Evolutionary conservation across 2,113 vertebrate genomes (phyloP).

Genomic region (Martes martes): DNA sequence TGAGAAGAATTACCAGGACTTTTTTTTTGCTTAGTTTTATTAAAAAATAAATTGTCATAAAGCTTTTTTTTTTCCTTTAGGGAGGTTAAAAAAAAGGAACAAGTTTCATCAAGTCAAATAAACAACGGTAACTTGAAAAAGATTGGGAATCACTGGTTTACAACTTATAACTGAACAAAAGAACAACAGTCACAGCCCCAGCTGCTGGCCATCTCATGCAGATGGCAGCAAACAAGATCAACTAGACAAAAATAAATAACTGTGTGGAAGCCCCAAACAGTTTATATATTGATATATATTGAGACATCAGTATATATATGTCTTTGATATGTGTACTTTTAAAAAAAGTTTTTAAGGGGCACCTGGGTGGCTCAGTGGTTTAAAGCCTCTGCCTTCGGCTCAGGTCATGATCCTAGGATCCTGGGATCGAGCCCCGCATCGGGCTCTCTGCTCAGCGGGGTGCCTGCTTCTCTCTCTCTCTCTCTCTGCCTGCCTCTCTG

Average conservation of each 20-base stretch:
- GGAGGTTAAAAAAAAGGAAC: constrained; percentile 43
- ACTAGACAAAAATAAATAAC: constrained; percentile 31
- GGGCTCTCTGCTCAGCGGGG: too few relatives aligned
- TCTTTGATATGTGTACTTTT: neutral
- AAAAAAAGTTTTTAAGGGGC: too few relatives aligned
- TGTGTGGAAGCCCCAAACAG: constrained; percentile 42
- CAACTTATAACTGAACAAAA: constrained; percentile 19
- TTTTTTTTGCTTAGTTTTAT: constrained; percentile 78
- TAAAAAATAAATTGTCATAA: constrained; percentile 74
- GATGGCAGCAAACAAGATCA: constrained; percentile 8
- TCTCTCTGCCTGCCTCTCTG: too few relatives aligned
- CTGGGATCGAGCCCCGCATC: too few relatives aligned
- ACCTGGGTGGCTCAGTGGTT: too few relatives aligned
- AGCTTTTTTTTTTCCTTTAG: constrained; percentile 50
- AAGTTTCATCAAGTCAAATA: constrained; percentile 64
- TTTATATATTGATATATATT: too few relatives aligned
- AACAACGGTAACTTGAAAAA: constrained; percentile 50
- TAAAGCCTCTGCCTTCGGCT: too few relatives aligned
- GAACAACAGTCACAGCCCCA: neutral
- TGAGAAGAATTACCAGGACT: constrained; percentile 49
- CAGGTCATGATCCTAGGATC: too few relatives aligned
- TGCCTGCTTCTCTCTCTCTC: too few relatives aligned
- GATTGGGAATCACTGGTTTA: constrained; percentile 43
- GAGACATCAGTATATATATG: constrained; percentile 11
- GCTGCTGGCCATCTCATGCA: constrained; percentile 2